Conservation (phyloP, 2,797 vertebrate species). For the Esox lucius region DNA sequence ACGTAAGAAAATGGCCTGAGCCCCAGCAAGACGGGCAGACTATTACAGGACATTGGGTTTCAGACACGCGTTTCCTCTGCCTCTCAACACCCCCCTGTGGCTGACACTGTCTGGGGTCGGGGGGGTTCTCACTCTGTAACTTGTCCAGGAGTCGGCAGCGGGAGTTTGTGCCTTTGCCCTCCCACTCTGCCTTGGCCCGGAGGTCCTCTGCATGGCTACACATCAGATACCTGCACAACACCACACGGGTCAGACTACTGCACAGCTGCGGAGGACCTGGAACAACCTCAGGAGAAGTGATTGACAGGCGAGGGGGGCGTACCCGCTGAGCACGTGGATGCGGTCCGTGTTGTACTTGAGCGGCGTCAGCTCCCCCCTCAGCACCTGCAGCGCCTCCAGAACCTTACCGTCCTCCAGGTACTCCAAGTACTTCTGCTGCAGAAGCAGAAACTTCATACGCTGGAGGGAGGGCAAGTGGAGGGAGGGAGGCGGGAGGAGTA, state of each 20-base stretch:
- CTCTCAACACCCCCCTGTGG: too few species aligned
- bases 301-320: slow-evolving; percentile 43
- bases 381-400: slow-evolving; percentile 96
- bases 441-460: slow-evolving; percentile 99
- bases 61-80: too few species aligned
- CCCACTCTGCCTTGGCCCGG: slow-evolving; percentile 96
- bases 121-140: slow-evolving; percentile 88
- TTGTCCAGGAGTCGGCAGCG: slow-evolving; percentile 96
- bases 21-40: too few species aligned
- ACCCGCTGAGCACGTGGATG: slow-evolving; percentile 98
- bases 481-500: neutral
- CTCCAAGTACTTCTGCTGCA: slow-evolving; percentile 99
- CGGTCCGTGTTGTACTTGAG: slow-evolving; percentile 98
- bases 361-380: slow-evolving; percentile 94
- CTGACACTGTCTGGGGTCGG: neutral
- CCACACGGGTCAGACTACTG: neutral
- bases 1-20: too few species aligned
- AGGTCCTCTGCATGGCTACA: slow-evolving; percentile 98
- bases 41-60: too few species aligned
- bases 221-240: slow-evolving; percentile 89
- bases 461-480: slow-evolving; percentile 42
- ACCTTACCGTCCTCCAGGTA: slow-evolving; percentile 99
- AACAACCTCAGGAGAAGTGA: neutral
- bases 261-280: too few species aligned
- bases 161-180: slow-evolving; percentile 94